A percentile compares a stretch with the other conserved stretches of the same genome.
These are phyloP conservation scores for Herminia tarsipennalis DNA, from an alignment of 2,888 invertebrate genomes.

Conservation along the genomic window DNA sequence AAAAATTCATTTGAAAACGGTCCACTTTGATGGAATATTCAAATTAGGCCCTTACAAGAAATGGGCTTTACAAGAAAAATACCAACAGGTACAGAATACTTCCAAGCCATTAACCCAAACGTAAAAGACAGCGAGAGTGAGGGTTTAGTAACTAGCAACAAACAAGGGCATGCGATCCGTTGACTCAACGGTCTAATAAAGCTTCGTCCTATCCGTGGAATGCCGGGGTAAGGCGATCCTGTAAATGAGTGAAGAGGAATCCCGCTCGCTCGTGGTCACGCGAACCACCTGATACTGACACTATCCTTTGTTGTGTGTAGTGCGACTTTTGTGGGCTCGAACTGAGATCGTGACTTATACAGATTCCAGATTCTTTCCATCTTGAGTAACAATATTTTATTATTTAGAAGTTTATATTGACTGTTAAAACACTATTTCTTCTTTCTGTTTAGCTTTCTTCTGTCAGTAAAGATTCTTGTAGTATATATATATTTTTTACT, in stretches of 20 bases:
- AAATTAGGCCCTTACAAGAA: too few relatives aligned
- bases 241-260: slow-evolving; percentile 69
- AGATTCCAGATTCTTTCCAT: slow-evolving; percentile 62
- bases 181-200: slow-evolving; percentile 63
- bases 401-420: too few relatives aligned
- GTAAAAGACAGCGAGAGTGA: slow-evolving; percentile 35
- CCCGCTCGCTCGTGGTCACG: slow-evolving; percentile 70
- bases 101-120: slow-evolving; percentile 1
- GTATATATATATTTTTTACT: too few relatives aligned
- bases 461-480: too few relatives aligned
- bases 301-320: slow-evolving; percentile 59
- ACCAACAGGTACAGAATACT: neutral
- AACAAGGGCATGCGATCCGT: slow-evolving; percentile 40
- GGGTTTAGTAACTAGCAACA: slow-evolving; percentile 15
- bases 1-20: too few relatives aligned
- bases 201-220: slow-evolving; percentile 61
- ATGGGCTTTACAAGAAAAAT: too few relatives aligned
- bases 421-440: too few relatives aligned
- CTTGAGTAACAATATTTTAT: too few relatives aligned
- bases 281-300: slow-evolving; percentile 73
- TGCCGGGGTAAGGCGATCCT: slow-evolving; percentile 74
- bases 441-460: too few relatives aligned
- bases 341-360: slow-evolving; percentile 64
- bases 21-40: too few relatives aligned
- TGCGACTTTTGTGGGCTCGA: slow-evolving; percentile 38